phyloP scores from a whole-genome alignment of 2,797 vertebrate genomes.

The Danio jaintianensis region DNA sequence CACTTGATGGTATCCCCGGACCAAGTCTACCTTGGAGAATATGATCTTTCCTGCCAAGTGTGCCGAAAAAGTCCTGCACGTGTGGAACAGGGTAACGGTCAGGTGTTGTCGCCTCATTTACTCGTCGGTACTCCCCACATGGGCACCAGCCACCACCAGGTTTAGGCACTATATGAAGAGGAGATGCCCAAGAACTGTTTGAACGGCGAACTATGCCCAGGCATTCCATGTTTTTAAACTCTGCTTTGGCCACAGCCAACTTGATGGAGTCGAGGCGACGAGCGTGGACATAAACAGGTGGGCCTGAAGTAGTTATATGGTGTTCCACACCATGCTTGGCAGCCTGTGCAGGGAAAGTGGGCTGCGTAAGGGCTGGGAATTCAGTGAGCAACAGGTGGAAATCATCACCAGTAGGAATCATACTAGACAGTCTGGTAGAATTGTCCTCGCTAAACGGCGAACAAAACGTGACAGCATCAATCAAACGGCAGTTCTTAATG shows the following conservation, averaged over 20 bases:
- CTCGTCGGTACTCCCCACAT: slow-evolving; percentile 24
- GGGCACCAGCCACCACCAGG: slow-evolving; percentile 19
- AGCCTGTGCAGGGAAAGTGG: not conserved
- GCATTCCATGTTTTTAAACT: slow-evolving; percentile 35
- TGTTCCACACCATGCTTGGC: slow-evolving; percentile 7
- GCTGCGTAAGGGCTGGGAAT: slow-evolving; percentile 1
- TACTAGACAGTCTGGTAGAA: too few species aligned
- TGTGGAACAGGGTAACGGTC: slow-evolving; percentile 33
- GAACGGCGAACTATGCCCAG: slow-evolving; percentile 1
- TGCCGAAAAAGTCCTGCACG: slow-evolving; percentile 38
- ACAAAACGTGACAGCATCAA: too few species aligned
- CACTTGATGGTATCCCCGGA: slow-evolving; percentile 24
- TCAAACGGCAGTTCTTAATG: too few species aligned
- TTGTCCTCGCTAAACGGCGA: too few species aligned
- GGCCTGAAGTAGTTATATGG: slow-evolving; percentile 1
- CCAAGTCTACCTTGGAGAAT: slow-evolving; percentile 29
- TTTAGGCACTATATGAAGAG: not conserved
- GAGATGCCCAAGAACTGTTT: slow-evolving; percentile 2
- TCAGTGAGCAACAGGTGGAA: too few species aligned
- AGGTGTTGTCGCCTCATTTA: slow-evolving; percentile 12
- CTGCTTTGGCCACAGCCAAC: not conserved
- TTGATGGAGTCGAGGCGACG: not conserved
- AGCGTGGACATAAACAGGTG: slow-evolving; percentile 1
- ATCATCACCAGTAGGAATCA: too few species aligned
- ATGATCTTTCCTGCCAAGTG: slow-evolving; percentile 23